Conservation (phyloP, 2,113 vertebrate genomes). For the Hippocampus barbouri region DNA sequence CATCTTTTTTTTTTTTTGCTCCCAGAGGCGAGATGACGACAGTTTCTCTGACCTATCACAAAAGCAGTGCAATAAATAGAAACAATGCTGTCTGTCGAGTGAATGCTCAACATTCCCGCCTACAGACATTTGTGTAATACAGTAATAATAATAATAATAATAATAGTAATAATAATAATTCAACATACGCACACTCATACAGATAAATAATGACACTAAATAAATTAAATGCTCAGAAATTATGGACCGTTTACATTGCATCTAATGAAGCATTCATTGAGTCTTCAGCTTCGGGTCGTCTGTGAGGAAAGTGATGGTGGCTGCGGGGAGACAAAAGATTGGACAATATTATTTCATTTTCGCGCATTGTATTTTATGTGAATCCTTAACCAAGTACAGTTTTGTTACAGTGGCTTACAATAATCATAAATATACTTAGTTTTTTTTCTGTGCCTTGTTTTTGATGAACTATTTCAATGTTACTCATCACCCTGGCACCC, state of each 20-base stretch:
- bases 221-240: constrained; percentile 64
- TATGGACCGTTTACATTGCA: constrained; percentile 20
- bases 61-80: constrained; percentile 65
- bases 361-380: too few relatives aligned
- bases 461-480: too few relatives aligned
- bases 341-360: not conserved
- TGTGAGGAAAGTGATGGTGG: not conserved
- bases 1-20: constrained; percentile 44
- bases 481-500: too few relatives aligned
- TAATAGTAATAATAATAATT: constrained; percentile 8
- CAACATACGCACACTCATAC: constrained; percentile 34
- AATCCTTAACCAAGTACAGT: too few relatives aligned
- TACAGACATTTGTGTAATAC: constrained; percentile 2
- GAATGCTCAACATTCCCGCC: constrained; percentile 51
- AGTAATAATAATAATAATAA: constrained; percentile 12
- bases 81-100: constrained; percentile 23
- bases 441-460: too few relatives aligned
- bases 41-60: constrained; percentile 61
- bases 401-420: too few relatives aligned
- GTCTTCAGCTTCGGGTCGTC: constrained; percentile 9
- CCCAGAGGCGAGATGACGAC: constrained; percentile 29
- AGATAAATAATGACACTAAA: constrained; percentile 66
- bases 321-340: constrained; percentile 28
- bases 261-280: constrained; percentile 41
- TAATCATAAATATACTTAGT: too few relatives aligned